Percentiles rank a stretch among this genome's conserved stretches.
Evolutionary conservation across 2,113 vertebrate genomes (phyloP).

Genomic region (Varanus komodoensis): DNA sequence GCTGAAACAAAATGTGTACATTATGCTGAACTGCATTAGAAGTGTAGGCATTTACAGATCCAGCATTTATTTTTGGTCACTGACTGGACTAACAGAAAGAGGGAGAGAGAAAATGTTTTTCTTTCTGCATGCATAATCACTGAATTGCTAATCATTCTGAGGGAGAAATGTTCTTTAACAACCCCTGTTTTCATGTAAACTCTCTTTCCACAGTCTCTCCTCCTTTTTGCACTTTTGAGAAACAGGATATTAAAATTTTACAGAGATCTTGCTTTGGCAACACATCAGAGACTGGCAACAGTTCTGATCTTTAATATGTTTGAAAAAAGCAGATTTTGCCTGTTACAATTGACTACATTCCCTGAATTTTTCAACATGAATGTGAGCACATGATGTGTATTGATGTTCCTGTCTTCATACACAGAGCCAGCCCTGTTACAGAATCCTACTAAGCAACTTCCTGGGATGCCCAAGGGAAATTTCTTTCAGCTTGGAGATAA

Average conservation of each 20-base stretch:
- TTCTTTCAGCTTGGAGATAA: background rate
- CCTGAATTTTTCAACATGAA: background rate
- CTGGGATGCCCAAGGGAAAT: background rate
- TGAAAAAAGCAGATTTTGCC: slow-evolving; percentile 10
- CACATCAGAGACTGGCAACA: slow-evolving; percentile 13
- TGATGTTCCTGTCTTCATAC: background rate
- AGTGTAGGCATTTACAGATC: background rate
- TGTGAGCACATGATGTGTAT: background rate
- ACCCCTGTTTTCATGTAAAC: background rate
- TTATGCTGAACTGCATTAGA: background rate
- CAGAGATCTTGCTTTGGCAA: slow-evolving; percentile 3
- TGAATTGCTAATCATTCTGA: background rate
- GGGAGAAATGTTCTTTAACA: slow-evolving; percentile 6
- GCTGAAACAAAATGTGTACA: background rate
- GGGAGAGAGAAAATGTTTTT: background rate
- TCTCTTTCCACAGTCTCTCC: background rate
- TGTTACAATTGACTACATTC: background rate
- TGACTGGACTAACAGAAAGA: background rate
- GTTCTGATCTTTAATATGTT: slow-evolving; percentile 21
- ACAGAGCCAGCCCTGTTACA: background rate
- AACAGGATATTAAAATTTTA: slow-evolving; percentile 28
- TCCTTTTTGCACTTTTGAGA: slow-evolving; percentile 36
- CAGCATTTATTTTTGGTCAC: background rate
- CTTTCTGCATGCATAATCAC: slow-evolving; percentile 1
- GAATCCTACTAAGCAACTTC: background rate